phyloP scores from a whole-genome alignment of 2,797 vertebrate genomes.

The Anguilla anguilla region DNA sequence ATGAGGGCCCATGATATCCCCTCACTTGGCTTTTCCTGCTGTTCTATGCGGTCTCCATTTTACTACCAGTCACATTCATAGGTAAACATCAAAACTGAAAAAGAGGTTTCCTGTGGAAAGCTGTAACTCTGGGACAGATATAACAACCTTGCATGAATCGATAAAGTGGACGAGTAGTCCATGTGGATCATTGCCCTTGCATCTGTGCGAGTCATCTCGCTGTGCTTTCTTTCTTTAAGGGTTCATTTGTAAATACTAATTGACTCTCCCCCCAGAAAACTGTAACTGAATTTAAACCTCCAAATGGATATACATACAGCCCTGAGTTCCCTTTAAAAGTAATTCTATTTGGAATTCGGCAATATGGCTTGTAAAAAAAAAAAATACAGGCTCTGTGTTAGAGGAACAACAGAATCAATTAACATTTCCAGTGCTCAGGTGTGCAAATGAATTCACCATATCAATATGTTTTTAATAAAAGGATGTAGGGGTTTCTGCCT shows the following conservation, averaged over 20 bases:
- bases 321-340: background rate
- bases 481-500: background rate
- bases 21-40: no score
- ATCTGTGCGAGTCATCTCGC: background rate
- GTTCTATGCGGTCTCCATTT: no score
- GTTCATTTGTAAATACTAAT: constrained; percentile 12
- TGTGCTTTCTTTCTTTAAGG: background rate
- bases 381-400: background rate
- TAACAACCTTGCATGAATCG: background rate
- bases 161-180: background rate
- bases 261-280: background rate
- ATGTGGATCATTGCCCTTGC: background rate
- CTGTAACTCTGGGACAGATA: no score
- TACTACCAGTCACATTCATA: no score
- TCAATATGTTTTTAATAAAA: background rate
- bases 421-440: background rate
- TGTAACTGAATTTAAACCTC: background rate
- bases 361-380: background rate
- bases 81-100: no score
- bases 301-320: background rate
- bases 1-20: no score
- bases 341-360: background rate
- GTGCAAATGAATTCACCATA: background rate
- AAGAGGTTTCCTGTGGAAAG: no score
- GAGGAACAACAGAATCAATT: background rate